Conservation (phyloP, 2,888 invertebrate species). For the Phengaris alcon region DNA sequence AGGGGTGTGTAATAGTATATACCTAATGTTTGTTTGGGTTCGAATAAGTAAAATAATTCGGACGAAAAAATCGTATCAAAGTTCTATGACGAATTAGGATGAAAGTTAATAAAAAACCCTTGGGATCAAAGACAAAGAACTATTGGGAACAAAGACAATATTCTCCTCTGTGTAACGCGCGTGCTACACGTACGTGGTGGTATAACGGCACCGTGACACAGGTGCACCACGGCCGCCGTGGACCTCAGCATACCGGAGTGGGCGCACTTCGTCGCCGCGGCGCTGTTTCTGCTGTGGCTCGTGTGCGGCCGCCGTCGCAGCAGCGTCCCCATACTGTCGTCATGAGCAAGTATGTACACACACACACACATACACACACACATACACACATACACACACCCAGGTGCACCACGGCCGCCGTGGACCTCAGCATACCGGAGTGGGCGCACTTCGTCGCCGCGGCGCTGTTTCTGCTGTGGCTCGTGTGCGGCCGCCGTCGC, state of each 20-base stretch:
- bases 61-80: too few relatives aligned
- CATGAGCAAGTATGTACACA: slow-evolving; percentile 48
- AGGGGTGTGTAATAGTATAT: too few relatives aligned
- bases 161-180: slow-evolving; percentile 52
- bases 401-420: slow-evolving; percentile 71
- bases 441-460: too few relatives aligned
- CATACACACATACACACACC: slow-evolving; percentile 10
- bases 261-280: slow-evolving; percentile 69
- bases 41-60: too few relatives aligned
- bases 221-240: slow-evolving; percentile 73
- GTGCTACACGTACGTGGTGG: not conserved
- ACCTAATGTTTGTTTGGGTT: too few relatives aligned
- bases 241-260: slow-evolving; percentile 70
- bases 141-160: not conserved
- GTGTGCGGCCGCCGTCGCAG: slow-evolving; percentile 62
- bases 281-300: slow-evolving; percentile 66
- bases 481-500: too few relatives aligned
- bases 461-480: too few relatives aligned
- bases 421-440: too few relatives aligned
- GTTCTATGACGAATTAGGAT: too few relatives aligned
- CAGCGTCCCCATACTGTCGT: slow-evolving; percentile 47
- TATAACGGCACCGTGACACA: slow-evolving; percentile 40
- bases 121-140: not conserved
- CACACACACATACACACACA: slow-evolving; percentile 14
- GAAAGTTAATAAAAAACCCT: not conserved